Evolutionary conservation across 2,113 vertebrate genomes (phyloP).

Genomic region (Lota lota): DNA sequence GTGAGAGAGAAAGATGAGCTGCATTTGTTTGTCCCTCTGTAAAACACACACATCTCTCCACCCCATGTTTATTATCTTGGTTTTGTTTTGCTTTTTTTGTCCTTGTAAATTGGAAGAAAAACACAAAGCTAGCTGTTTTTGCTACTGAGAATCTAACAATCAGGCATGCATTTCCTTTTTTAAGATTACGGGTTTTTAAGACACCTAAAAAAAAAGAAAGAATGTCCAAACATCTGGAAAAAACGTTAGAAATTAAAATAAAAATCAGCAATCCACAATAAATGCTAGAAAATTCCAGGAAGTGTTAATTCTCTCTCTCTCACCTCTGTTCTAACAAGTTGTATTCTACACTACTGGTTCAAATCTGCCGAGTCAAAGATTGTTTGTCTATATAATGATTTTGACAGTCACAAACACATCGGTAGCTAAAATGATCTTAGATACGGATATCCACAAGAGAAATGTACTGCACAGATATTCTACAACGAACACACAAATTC

Average conservation of each 20-base stretch:
- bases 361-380: background rate
- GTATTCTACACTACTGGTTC: conserved; percentile 6
- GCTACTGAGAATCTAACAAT: conserved; percentile 21
- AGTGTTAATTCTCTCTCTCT: background rate
- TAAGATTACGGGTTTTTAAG: conserved; percentile 9
- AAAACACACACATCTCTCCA: conserved; percentile 29
- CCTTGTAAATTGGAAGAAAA: conserved; percentile 5
- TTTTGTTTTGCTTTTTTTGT: conserved; percentile 12
- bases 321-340: conserved; percentile 25
- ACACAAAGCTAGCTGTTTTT: conserved; percentile 18
- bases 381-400: conserved; percentile 14
- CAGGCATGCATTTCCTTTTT: conserved; percentile 28
- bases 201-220: conserved; percentile 20
- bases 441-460: conserved; percentile 17
- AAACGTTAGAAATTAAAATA: conserved; percentile 5
- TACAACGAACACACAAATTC: conserved; percentile 22
- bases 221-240: conserved; percentile 18
- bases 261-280: conserved; percentile 26
- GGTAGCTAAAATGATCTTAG: conserved; percentile 12
- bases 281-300: conserved; percentile 15
- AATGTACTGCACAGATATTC: conserved; percentile 22
- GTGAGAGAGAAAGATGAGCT: background rate
- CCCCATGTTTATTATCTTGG: conserved; percentile 14
- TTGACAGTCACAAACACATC: conserved; percentile 13
- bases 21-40: conserved; percentile 4